These are phyloP conservation scores for Eupeodes latifasciatus DNA, from an alignment of 2,888 invertebrate genomes.

Conservation along the genomic window DNA sequence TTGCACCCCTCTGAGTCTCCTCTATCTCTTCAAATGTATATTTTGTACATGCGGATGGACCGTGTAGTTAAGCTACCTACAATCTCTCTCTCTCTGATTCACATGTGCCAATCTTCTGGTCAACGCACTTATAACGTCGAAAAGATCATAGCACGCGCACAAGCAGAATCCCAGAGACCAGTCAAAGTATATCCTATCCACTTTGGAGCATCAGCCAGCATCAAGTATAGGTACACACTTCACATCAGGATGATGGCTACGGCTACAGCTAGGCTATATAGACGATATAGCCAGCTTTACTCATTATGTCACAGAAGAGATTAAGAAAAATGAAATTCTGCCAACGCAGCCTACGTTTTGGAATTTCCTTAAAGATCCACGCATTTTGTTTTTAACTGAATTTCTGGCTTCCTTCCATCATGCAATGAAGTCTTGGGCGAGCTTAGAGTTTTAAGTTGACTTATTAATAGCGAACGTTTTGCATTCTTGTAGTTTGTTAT, in stretches of 20 bases:
- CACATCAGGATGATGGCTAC: constrained; percentile 14
- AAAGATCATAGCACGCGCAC: constrained; percentile 29
- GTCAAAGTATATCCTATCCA: constrained; percentile 38
- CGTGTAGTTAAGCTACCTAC: background rate
- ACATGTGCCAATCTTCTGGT: constrained; percentile 61
- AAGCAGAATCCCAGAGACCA: background rate
- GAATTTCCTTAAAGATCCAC: constrained; percentile 47
- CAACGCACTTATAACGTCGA: constrained; percentile 66
- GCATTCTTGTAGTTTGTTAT: constrained; percentile 17
- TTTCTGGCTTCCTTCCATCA: constrained; percentile 73
- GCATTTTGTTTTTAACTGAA: constrained; percentile 20
- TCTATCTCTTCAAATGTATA: background rate
- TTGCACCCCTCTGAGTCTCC: background rate
- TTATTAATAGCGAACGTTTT: constrained; percentile 64
- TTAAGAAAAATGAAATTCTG: constrained; percentile 54
- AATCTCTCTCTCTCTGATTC: background rate
- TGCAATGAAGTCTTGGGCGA: constrained; percentile 22
- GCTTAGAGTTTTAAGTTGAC: constrained; percentile 42
- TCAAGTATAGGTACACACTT: background rate
- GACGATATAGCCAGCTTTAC: constrained; percentile 34
- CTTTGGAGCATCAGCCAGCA: constrained; percentile 1
- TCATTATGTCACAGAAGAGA: constrained; percentile 63
- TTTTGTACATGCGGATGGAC: background rate
- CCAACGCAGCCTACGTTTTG: constrained; percentile 54
- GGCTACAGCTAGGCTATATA: background rate